Base-by-base conservation (phyloP, 2,113 vertebrate species). In the Polypterus senegalus region DNA sequence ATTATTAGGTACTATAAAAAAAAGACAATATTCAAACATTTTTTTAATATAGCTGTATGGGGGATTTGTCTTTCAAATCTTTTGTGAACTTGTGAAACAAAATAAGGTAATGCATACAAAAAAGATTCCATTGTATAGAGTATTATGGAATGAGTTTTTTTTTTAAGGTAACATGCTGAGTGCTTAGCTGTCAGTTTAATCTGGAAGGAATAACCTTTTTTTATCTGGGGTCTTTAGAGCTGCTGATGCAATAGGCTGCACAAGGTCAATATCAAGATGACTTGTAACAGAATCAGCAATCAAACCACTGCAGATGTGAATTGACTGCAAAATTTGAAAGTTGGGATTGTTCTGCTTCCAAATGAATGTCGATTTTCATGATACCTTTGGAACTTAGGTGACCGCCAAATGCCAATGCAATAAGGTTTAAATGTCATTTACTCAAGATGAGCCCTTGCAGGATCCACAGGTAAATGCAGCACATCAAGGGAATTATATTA, bases 151-250 rank as follows among this genome's bases (percentile, higher is more conserved):
- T 27, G 27, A 1, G 27, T 43, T 27, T 49, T 7, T 58, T 47
- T 63, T 49, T 51, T 27, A 5, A 44, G n/a, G 54, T 63, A 57
- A 27, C 45, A 62, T 62, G 43, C 54, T 5, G 54, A 61, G 66
- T 63, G 46, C 47, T 71, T 71, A 62, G 67, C 73, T 79, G 79
- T 78, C 72, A 73, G 65, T 81, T 70, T 73, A 67, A 78, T 80
- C 70, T 74, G 75, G 81, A 81, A 81, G 77, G 64, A 63, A 57
- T 72, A 71, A 68, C 74, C 73, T 80, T 75, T 67, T 64, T 70
- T 77, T 78, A 74, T 84, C 82, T 74, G 61, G 71, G 75, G 74
- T 77, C 77, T 82, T 83, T 79, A 64, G 65, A 51, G 65, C 67
- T 66, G 57, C 67, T 62, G 59, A 63, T 60, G 58, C 64, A 70